phyloP scores from a whole-genome alignment of 2,797 vertebrate genomes.

The Catostomus latipinnis region DNA sequence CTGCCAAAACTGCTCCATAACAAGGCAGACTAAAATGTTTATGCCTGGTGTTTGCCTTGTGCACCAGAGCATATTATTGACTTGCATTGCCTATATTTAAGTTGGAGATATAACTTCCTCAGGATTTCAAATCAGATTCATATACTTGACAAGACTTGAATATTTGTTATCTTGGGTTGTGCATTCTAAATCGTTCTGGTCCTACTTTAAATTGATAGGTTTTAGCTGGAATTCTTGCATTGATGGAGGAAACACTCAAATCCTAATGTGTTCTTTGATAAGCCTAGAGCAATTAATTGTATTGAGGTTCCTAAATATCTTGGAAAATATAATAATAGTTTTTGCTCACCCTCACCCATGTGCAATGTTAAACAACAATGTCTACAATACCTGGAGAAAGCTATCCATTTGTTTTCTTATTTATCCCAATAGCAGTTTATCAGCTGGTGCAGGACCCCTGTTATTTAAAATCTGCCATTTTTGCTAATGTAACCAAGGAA shows the following conservation, averaged over 20 bases:
- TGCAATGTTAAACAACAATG: background rate
- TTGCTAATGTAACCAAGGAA: too few species aligned
- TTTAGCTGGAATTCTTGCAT: background rate
- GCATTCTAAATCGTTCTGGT: background rate
- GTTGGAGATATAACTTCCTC: slow-evolving; percentile 5
- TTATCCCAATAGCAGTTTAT: too few species aligned
- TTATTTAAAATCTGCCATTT: too few species aligned
- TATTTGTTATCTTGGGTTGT: background rate
- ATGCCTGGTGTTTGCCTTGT: slow-evolving; percentile 1
- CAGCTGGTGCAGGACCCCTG: too few species aligned
- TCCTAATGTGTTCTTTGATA: slow-evolving; percentile 26
- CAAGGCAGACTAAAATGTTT: background rate
- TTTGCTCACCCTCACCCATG: background rate
- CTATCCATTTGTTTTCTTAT: too few species aligned
- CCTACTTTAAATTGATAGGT: background rate
- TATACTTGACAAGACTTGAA: background rate
- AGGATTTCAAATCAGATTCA: slow-evolving; percentile 14
- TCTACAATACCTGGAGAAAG: too few species aligned
- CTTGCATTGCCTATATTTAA: slow-evolving; percentile 18
- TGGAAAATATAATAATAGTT: background rate
- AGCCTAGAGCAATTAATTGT: slow-evolving; percentile 23
- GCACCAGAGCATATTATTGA: slow-evolving; percentile 23
- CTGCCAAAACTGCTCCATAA: slow-evolving; percentile 5
- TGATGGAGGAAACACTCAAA: background rate
- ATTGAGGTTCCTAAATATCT: background rate